Conservation (phyloP, 2,113 vertebrate species). For the Tupaia chinensis region DNA sequence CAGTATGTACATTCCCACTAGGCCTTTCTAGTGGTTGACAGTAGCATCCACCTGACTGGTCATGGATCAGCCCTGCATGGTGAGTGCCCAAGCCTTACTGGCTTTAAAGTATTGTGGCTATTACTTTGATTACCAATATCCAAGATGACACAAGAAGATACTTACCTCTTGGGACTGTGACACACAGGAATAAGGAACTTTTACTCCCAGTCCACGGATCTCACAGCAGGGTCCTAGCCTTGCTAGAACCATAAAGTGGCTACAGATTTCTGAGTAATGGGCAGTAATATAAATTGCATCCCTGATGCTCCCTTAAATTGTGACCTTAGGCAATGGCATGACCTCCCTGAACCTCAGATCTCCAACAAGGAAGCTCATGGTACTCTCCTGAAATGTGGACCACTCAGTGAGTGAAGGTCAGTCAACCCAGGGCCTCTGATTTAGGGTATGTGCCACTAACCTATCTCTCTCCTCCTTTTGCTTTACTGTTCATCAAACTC, state of each 20-base stretch:
- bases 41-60: not conserved
- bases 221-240: not conserved
- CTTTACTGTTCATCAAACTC: not conserved
- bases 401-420: rapidly evolving
- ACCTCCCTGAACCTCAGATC: not conserved
- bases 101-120: not conserved
- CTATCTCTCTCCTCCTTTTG: rapidly evolving
- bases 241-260: rapidly evolving
- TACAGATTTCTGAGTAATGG: not conserved
- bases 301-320: not conserved
- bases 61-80: not conserved
- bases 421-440: rapidly evolving
- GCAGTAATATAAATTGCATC: rapidly evolving
- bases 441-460: rapidly evolving
- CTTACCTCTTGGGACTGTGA: rapidly evolving
- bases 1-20: rapidly evolving
- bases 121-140: not conserved
- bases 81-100: not conserved
- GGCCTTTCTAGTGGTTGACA: not conserved
- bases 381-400: too few species aligned
- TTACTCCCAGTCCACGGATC: rapidly evolving
- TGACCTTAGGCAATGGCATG: rapidly evolving
- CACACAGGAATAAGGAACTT: not conserved
- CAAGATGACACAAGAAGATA: not conserved
- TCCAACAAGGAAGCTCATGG: rapidly evolving